Conservation (phyloP, 2,113 vertebrate species). For the Benthochromis sp. region DNA sequence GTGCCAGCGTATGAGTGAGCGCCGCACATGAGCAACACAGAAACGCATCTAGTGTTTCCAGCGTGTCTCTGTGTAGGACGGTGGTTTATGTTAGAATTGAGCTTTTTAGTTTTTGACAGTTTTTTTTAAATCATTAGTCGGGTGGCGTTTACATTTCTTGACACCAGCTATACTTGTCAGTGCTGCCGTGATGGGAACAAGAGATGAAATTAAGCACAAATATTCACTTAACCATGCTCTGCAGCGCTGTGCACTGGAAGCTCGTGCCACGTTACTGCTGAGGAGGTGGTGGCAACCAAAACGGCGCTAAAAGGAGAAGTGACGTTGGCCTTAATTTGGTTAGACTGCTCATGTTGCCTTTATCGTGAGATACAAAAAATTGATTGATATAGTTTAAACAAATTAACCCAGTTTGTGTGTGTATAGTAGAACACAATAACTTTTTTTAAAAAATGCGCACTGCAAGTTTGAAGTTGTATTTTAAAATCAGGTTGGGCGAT, state of each 20-base stretch:
- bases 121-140: neutral
- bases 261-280: neutral
- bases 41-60: neutral
- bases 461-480: neutral
- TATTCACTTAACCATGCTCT: neutral
- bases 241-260: neutral
- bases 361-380: neutral
- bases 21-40: neutral
- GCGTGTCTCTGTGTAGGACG: neutral
- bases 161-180: neutral
- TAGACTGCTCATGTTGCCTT: neutral
- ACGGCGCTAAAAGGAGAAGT: neutral
- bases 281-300: neutral
- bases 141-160: neutral
- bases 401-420: neutral
- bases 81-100: neutral
- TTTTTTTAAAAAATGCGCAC: fast-evolving
- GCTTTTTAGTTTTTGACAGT: neutral
- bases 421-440: neutral
- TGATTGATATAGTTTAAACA: neutral
- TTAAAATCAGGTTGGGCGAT: neutral
- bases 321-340: neutral
- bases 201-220: neutral
- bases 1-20: neutral
- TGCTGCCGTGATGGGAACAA: neutral